Base-by-base conservation (phyloP, 2,888 invertebrate species). In the Pollenia labialis region DNA sequence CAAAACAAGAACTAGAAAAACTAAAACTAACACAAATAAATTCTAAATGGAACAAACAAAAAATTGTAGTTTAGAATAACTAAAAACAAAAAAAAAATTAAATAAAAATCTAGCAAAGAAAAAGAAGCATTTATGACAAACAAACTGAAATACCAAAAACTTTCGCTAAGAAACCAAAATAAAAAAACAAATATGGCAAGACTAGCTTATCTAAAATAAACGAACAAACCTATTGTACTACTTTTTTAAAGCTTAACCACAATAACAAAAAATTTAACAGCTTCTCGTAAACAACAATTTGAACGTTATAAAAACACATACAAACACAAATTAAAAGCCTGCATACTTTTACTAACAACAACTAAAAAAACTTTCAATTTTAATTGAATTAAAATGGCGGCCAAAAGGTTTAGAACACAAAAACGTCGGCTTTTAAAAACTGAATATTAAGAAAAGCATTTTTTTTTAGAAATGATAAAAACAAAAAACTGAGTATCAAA, bases 121-220 rank as follows among this genome's bases (percentile, higher is more conserved):
- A 74, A 80, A 60, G 40, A 87, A 80, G 87, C 85, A 87, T 85
- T 83, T 85, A 87, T 72, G 32, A 85, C 64, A 56, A 85, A 76
- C 72, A 75, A 71, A 81, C 11, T 66, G 72, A 81, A 82, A 64
- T 48, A 68, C 10, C 52, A 71, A 74, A 68, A 79, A 83, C 69
- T 68, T 62, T 64, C 58, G 84, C 82, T 23, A 46, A 40, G 4
- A 46, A 62, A 62, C 42, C 32, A 58, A 62, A 32, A 32, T 32
- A 32, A 32, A 54, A 54, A 40, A 42, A 58, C 18, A 80, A 60
- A 76, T 66, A 56, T 52, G 77, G 82, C 69, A 64, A 86, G 69
- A 80, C 71, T 81, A 83, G 83, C 86, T 86, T 86, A 76, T 58
- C 87, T 84, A 81, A 84, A 80, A 64, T 46, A 69, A 18, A 48